These are phyloP conservation scores for Dynastes maya DNA, from an alignment of 2,888 invertebrate genomes.

Conservation along the genomic window DNA sequence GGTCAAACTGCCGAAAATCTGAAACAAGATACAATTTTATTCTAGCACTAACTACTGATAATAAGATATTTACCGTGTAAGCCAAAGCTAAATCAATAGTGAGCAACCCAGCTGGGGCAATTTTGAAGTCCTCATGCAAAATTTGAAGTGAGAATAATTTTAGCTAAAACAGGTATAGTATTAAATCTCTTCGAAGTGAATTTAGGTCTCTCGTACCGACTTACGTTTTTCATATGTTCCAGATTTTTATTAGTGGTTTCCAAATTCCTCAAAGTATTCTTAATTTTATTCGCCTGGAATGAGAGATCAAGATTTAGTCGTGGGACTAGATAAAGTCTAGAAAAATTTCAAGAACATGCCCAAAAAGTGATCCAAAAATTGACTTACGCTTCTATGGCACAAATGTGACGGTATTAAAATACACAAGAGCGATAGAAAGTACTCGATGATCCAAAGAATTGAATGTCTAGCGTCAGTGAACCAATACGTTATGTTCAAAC, in stretches of 20 bases:
- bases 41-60: background rate
- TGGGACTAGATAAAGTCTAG: too few species aligned
- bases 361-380: too few species aligned
- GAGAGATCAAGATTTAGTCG: background rate
- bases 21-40: slow-evolving; percentile 18
- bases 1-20: slow-evolving; percentile 38
- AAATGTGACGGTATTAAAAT: too few species aligned
- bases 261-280: slow-evolving; percentile 23
- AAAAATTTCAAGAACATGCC: too few species aligned
- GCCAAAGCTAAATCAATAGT: slow-evolving; percentile 35
- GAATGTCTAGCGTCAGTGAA: too few species aligned
- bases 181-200: background rate
- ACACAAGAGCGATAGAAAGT: too few species aligned
- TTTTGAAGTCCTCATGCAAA: slow-evolving; percentile 45
- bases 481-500: too few species aligned
- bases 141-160: slow-evolving; percentile 39
- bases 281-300: slow-evolving; percentile 44
- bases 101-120: slow-evolving; percentile 43
- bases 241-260: slow-evolving; percentile 9
- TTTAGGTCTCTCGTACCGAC: background rate
- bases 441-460: too few species aligned
- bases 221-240: slow-evolving; percentile 20
- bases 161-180: slow-evolving; percentile 7
- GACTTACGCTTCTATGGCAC: too few species aligned
- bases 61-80: slow-evolving; percentile 29